A percentile compares a stretch with the other conserved stretches of the same genome.
Evolutionary conservation across 2,797 vertebrate genomes (phyloP).

Genomic region (Acridotheres tristis): DNA sequence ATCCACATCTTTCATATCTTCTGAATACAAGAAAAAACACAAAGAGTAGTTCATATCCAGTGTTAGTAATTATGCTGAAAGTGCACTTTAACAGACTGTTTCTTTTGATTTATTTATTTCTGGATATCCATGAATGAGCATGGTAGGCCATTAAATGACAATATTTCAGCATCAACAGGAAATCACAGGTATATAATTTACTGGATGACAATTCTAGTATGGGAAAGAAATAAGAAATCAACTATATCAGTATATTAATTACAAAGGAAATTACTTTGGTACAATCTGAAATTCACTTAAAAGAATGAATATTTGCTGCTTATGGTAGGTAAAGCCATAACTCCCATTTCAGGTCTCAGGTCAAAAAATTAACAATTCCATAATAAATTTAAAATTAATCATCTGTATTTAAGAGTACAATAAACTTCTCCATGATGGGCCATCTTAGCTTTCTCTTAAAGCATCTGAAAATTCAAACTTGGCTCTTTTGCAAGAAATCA

Average conservation of each 20-base stretch:
- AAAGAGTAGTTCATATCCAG: not conserved
- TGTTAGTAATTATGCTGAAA: not conserved
- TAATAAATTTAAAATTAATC: not conserved
- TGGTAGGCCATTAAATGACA: not conserved
- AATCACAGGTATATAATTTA: not conserved
- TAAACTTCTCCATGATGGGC: accelerated
- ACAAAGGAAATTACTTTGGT: not conserved
- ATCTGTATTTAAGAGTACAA: not conserved
- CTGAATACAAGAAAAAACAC: conserved; percentile 4
- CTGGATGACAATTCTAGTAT: not conserved
- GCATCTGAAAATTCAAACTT: not conserved
- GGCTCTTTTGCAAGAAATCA: not conserved
- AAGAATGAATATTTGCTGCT: not conserved
- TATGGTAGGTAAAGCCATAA: not conserved
- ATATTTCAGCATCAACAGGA: conserved; percentile 3
- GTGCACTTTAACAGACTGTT: not conserved
- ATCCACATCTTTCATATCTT: conserved; percentile 23
- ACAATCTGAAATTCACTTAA: not conserved
- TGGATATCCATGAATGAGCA: not conserved
- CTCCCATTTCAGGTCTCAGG: not conserved
- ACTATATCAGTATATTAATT: not conserved
- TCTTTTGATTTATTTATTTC: conserved; percentile 21
- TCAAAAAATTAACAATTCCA: not conserved
- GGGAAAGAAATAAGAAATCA: not conserved
- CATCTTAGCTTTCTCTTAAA: not conserved